Evolutionary conservation across 2,113 vertebrate genomes (phyloP), one percentile per base, ranked within the genome.

Genomic region (Damaliscus lunatus): DNA sequence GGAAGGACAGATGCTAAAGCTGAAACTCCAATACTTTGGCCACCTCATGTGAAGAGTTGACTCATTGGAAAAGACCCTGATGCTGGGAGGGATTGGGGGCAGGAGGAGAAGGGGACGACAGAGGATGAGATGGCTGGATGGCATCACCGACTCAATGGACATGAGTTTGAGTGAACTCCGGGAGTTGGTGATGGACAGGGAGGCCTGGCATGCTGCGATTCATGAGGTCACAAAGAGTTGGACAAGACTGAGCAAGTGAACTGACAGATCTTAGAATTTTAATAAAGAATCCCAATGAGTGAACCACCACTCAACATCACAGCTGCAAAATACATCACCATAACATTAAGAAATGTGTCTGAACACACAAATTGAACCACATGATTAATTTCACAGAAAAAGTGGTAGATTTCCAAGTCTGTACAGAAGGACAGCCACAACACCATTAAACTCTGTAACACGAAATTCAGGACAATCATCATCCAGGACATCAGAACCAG

Each of bases 361-460:
- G 82, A 96, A 36, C 94, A 98, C 16, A 94, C 93, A 14, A 95
- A 74, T 23, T 74, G 43, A 6, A 97, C 33, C 29, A 98, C 57
- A 21, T 92, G 88, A 9, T 84, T 78, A 36, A 87, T 62, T 43
- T 97, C 93, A 50, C 96, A 97, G 67, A 98, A 96, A 59, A 78
- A 78, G 7, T 31, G 74, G 13, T 27, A 46, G 43, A 48, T 48
- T 78, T 78, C 74, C 3, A 78, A 29, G 6, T 78, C 43, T 9
- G 13, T 78, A 78, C 74, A 78, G 25, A 78, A 78, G 43, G 74
- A 29, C 13, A 78, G 14, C 74, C 43, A 46, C 25, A 78, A 16
- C 3, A 78, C 43, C 14, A 16, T 78, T 46, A 48, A 29, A 46
- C 7, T 78, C 5, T 78, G 43, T 78, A 78, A 46, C 77, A 48